Conservation (phyloP, 2,113 vertebrate genomes). For the Cavia porcellus region DNA sequence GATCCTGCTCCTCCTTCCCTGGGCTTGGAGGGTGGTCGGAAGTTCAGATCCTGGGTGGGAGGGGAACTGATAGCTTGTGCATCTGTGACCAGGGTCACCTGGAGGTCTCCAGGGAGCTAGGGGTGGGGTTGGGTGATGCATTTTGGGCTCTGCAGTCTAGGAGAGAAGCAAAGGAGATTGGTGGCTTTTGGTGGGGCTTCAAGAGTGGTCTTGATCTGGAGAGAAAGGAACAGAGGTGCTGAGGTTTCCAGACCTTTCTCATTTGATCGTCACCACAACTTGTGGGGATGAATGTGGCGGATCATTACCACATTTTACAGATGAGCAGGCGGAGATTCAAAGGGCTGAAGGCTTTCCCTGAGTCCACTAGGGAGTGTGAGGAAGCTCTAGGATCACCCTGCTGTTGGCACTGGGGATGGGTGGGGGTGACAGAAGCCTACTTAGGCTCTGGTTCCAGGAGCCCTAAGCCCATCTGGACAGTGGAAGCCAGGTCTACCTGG, state of each 20-base stretch:
- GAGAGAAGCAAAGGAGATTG: neutral
- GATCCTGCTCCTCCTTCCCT: constrained; percentile 53
- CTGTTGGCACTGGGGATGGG: neutral
- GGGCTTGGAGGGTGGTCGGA: constrained; percentile 25
- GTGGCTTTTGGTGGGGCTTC: neutral
- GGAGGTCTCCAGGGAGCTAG: constrained; percentile 40
- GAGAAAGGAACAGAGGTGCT: neutral
- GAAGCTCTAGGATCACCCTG: neutral
- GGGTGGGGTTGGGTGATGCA: neutral
- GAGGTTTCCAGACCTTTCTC: neutral
- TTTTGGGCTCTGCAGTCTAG: neutral
- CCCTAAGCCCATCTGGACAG: neutral
- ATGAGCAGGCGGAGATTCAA: constrained; percentile 54
- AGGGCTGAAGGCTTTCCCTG: neutral
- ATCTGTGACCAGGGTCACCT: neutral
- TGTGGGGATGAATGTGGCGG: neutral
- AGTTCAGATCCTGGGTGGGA: constrained; percentile 63
- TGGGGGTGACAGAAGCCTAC: neutral
- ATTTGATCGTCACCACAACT: neutral
- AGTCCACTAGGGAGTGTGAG: neutral
- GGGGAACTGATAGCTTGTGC: neutral
- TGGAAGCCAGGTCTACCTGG: neutral
- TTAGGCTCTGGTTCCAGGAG: neutral
- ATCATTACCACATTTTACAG: neutral
- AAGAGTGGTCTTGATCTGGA: neutral